Percentiles rank a stretch among this genome's conserved stretches.
Evolutionary conservation across 30 jellyfish, hydroid and myxozoan genomes (phyloP).

Genomic region (Aurelia aurita): DNA sequence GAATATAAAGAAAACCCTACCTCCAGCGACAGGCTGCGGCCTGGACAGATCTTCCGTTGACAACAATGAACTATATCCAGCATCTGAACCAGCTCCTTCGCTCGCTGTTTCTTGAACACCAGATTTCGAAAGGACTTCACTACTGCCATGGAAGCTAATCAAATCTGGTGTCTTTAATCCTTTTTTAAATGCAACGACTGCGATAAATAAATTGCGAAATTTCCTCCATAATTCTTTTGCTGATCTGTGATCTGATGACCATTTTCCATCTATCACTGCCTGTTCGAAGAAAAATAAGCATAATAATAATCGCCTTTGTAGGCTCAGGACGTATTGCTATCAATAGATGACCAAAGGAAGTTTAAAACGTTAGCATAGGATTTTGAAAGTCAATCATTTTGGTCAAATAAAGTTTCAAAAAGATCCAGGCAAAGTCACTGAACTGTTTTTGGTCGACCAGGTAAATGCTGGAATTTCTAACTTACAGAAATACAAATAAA

Average conservation of each 20-base stretch:
- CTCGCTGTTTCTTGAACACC: slow-evolving; percentile 74
- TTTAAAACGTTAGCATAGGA: no score
- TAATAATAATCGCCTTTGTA: no score
- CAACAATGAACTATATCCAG: slow-evolving; percentile 87
- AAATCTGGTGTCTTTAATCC: slow-evolving; percentile 62
- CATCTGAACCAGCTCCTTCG: slow-evolving; percentile 93
- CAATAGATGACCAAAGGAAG: no score
- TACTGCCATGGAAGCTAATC: slow-evolving; percentile 60
- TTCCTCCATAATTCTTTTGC: slow-evolving; percentile 85
- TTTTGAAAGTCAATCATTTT: no score
- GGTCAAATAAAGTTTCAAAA: no score
- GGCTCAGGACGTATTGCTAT: no score
- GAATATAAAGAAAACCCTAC: no score
- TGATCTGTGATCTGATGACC: slow-evolving; percentile 82
- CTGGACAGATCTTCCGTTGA: slow-evolving; percentile 88
- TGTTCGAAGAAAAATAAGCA: slow-evolving; percentile 19
- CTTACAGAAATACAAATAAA: no score
- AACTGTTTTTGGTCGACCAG: no score
- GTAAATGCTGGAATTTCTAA: no score
- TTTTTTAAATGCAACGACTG: slow-evolving; percentile 73
- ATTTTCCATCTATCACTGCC: slow-evolving; percentile 96
- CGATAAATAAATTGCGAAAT: slow-evolving; percentile 63
- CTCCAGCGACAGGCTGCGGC: slow-evolving; percentile 90
- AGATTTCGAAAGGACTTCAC: slow-evolving; percentile 16
- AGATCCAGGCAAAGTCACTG: no score